These are phyloP conservation scores for Synanthedon myopaeformis DNA, from an alignment of 2,888 invertebrate species.

Conservation along the genomic window DNA sequence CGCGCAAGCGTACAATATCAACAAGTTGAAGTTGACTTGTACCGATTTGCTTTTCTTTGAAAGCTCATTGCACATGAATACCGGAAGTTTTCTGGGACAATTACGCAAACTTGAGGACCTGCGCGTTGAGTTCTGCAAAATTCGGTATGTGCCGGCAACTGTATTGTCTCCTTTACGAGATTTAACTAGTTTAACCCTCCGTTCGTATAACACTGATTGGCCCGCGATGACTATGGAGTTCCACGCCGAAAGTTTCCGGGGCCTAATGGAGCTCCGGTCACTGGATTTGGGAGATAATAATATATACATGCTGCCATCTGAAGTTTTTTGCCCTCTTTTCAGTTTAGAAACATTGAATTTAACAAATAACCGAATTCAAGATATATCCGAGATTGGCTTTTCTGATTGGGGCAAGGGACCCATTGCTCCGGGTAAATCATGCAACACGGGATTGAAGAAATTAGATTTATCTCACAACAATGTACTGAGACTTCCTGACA, in stretches of 20 bases:
- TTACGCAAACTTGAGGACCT: conserved; percentile 79
- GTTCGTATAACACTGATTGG: conserved; percentile 84
- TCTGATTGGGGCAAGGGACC: conserved; percentile 79
- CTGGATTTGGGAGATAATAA: conserved; percentile 82
- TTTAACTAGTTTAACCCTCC: conserved; percentile 75
- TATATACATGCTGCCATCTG: conserved; percentile 79
- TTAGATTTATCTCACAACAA: conserved; percentile 82
- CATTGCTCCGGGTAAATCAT: conserved; percentile 76
- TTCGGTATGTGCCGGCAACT: conserved; percentile 78
- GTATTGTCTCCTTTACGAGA: conserved; percentile 77
- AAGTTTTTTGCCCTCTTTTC: conserved; percentile 79
- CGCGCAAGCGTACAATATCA: conserved; percentile 77
- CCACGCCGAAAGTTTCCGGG: conserved; percentile 78
- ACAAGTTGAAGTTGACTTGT: conserved; percentile 77
- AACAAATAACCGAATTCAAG: conserved; percentile 83
- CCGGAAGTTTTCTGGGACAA: conserved; percentile 72
- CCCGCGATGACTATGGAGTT: conserved; percentile 83
- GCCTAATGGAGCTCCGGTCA: conserved; percentile 74
- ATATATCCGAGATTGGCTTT: conserved; percentile 80
- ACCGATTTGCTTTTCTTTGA: conserved; percentile 81
- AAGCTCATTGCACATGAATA: conserved; percentile 75
- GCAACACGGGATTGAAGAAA: conserved; percentile 76
- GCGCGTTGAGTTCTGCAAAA: conserved; percentile 82
- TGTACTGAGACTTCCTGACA: conserved; percentile 76
- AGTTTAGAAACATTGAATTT: conserved; percentile 78